These are phyloP conservation scores for Procambarus virginalis DNA, from an alignment of 1,140 invertebrate species.

Conservation along the genomic window DNA sequence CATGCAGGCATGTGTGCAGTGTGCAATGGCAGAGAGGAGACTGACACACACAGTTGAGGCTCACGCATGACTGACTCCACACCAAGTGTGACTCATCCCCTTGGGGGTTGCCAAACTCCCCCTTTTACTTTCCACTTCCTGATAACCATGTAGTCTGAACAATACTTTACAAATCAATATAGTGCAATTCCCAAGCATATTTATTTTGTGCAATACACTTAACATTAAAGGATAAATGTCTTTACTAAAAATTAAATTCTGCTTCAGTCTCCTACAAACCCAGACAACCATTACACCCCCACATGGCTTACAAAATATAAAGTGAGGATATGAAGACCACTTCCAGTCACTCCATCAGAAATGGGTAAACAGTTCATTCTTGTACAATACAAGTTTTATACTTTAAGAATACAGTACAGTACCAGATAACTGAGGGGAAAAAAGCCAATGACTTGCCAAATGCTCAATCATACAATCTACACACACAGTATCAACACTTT, in stretches of 20 bases:
- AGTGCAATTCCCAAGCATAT: too few relatives aligned
- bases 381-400: too few relatives aligned
- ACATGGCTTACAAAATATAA: not conserved
- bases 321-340: too few relatives aligned
- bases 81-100: conserved; percentile 39
- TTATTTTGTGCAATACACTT: not conserved
- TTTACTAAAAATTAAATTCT: not conserved
- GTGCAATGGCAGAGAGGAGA: conserved; percentile 7
- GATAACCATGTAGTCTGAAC: not conserved
- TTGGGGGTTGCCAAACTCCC: conserved; percentile 11
- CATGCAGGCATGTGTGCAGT: not conserved
- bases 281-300: not conserved
- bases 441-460: too few relatives aligned
- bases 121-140: conserved; percentile 6
- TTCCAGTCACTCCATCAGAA: too few relatives aligned
- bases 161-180: not conserved
- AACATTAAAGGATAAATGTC: not conserved
- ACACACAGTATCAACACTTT: too few relatives aligned
- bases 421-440: too few relatives aligned
- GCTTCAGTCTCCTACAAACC: not conserved
- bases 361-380: too few relatives aligned
- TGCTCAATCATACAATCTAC: too few relatives aligned
- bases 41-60: conserved; percentile 29
- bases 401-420: too few relatives aligned
- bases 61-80: conserved; percentile 48